A percentile compares a stretch with the other conserved stretches of the same genome.
These are phyloP conservation scores for Lepus americanus DNA, from an alignment of 2,113 vertebrate genomes.

Conservation along the genomic window DNA sequence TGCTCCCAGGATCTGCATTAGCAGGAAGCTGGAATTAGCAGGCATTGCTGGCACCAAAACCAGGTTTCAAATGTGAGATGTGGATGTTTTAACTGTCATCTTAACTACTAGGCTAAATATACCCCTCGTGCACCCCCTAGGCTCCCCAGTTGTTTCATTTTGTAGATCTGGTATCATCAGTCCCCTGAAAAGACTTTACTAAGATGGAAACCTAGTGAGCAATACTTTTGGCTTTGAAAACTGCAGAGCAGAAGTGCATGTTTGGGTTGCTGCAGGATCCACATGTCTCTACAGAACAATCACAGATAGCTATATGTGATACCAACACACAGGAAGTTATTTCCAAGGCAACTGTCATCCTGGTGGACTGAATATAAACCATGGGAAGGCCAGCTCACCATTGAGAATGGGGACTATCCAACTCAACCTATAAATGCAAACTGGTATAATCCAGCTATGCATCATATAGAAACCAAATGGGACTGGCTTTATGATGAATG, in stretches of 20 bases:
- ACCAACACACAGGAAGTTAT: neutral
- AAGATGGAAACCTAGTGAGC: too few relatives aligned
- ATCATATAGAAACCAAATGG: neutral
- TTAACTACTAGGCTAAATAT: too few relatives aligned
- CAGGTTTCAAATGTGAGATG: too few relatives aligned
- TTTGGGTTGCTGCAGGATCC: neutral
- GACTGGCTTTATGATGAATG: neutral
- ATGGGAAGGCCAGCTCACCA: neutral
- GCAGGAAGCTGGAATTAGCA: too few relatives aligned
- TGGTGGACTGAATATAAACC: too few relatives aligned
- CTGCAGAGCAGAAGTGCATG: neutral
- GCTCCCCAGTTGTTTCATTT: too few relatives aligned
- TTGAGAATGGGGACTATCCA: neutral
- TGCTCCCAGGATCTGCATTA: too few relatives aligned
- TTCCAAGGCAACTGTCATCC: neutral
- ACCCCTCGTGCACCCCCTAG: too few relatives aligned
- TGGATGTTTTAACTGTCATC: too few relatives aligned
- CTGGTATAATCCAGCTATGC: neutral
- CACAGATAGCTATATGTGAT: neutral
- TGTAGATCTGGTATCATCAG: too few relatives aligned
- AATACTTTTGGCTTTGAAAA: neutral
- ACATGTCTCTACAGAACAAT: neutral
- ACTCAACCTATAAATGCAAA: neutral
- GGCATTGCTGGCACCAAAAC: too few relatives aligned
- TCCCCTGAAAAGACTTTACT: too few relatives aligned